Evolutionary conservation across 2,888 invertebrate species (phyloP), one percentile per base, ranked within the genome.

Genomic region (Metopia argyrocephala): DNA sequence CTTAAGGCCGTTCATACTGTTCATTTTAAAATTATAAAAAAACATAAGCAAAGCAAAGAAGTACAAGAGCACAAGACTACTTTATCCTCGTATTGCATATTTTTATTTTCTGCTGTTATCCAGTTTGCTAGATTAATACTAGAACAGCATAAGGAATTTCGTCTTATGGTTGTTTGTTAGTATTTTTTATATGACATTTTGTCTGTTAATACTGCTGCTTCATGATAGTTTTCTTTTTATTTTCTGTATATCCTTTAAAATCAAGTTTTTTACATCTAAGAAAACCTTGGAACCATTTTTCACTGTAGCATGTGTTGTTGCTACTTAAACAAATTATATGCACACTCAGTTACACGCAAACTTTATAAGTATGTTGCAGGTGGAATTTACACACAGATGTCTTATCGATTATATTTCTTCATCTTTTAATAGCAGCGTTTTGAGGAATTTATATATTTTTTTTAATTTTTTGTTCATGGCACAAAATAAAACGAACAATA

Each of bases 241-340:
- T 38, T 12, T 56, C 7, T 50, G 52, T 50, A 38, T 70, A 81
- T 81, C 81, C 81, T 81, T 81, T 46, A 70, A 78, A 78, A 78
- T 81, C 81, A 74, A 78, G 81, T 81, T 74, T 78, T 66, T 61
- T 62, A 70, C 69, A 81, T 48, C 76, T 69, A 62, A 61, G 74
- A 70, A 78, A 81, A 81, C 81, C 81, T 81, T 81, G 81, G 78
- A 81, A 81, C 81, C 78, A 81, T 81, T 78, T 74, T 75, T 81
- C 74, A 70, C 56, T 76, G 56, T 66, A 74, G 78, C 78, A 76
- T 68, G 74, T 70, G 68, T 66, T 65, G 54, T 61, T 25, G 64
- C 56, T 57, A 27, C 27, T 23, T 46, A 46, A 59, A 59, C 9
- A 54, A 54, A 66, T 52, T 46, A 61, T 38, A 15, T 38, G 38